A percentile compares a stretch with the other conserved stretches of the same genome.
phyloP scores from a whole-genome alignment of 2,888 invertebrate genomes.

The Geotrupes spiniger region DNA sequence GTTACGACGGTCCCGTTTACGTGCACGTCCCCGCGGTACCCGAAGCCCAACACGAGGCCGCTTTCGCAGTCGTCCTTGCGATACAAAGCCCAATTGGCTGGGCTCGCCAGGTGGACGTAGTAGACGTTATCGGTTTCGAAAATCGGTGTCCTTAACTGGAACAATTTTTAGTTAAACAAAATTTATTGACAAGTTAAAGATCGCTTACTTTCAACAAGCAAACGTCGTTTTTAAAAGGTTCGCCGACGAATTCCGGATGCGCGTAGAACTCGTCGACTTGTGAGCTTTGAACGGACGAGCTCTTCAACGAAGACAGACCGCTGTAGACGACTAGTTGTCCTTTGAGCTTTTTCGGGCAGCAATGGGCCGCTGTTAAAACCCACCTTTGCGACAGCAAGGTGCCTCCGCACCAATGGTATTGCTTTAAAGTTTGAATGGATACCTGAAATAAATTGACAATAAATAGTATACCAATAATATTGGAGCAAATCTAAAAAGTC shows the following conservation, averaged over 20 bases:
- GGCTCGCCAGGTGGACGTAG: neutral
- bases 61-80: neutral
- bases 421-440: neutral
- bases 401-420: slow-evolving; percentile 11
- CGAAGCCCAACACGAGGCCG: neutral
- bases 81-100: too few species aligned
- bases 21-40: too few species aligned
- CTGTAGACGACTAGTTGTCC: neutral
- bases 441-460: too few species aligned
- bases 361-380: slow-evolving; percentile 13
- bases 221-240: neutral
- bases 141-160: neutral
- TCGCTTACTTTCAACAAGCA: neutral
- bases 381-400: slow-evolving; percentile 5
- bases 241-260: neutral
- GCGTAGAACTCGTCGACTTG: neutral
- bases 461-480: too few species aligned
- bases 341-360: neutral
- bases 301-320: neutral
- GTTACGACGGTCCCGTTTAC: too few species aligned
- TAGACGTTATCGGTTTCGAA: neutral
- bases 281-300: neutral
- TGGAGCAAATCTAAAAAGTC: too few species aligned
- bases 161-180: neutral
- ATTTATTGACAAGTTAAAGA: neutral